Evolutionary conservation across 2,888 invertebrate species (phyloP).

Genomic region (Drosophila melanosoma): DNA sequence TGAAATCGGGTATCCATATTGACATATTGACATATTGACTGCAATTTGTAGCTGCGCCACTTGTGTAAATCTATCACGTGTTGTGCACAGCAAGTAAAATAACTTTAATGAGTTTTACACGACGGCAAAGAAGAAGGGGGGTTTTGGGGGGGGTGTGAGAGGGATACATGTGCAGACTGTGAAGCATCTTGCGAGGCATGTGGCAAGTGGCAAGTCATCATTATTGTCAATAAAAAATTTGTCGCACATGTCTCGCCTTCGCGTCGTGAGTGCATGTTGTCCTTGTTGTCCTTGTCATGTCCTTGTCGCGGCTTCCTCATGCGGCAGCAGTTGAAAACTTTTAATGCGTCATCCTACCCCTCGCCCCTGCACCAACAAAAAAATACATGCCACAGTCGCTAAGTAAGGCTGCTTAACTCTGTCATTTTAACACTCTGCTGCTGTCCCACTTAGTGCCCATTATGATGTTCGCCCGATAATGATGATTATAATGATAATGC

Average conservation of each 20-base stretch:
- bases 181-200: slow-evolving; percentile 27
- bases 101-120: slow-evolving; percentile 80
- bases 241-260: slow-evolving; percentile 78
- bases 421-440: slow-evolving; percentile 67
- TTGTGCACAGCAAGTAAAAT: slow-evolving; percentile 36
- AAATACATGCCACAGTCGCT: slow-evolving; percentile 48
- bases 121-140: slow-evolving; percentile 31
- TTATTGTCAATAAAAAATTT: slow-evolving; percentile 81
- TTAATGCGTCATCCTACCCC: slow-evolving; percentile 58
- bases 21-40: slow-evolving; percentile 51
- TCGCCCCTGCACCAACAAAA: neutral
- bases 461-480: slow-evolving; percentile 26
- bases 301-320: slow-evolving; percentile 41
- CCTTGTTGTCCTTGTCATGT: slow-evolving; percentile 57
- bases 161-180: slow-evolving; percentile 5
- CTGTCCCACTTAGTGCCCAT: slow-evolving; percentile 31
- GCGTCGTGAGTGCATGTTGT: slow-evolving; percentile 66
- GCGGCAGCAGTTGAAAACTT: slow-evolving; percentile 70
- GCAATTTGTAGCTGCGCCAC: slow-evolving; percentile 37
- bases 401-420: slow-evolving; percentile 73
- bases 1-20: slow-evolving; percentile 54
- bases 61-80: slow-evolving; percentile 68
- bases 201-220: slow-evolving; percentile 70
- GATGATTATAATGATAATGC: slow-evolving; percentile 50
- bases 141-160: neutral